Evolutionary conservation across 2,113 vertebrate species (phyloP).

Genomic region (Pardalotus punctatus): DNA sequence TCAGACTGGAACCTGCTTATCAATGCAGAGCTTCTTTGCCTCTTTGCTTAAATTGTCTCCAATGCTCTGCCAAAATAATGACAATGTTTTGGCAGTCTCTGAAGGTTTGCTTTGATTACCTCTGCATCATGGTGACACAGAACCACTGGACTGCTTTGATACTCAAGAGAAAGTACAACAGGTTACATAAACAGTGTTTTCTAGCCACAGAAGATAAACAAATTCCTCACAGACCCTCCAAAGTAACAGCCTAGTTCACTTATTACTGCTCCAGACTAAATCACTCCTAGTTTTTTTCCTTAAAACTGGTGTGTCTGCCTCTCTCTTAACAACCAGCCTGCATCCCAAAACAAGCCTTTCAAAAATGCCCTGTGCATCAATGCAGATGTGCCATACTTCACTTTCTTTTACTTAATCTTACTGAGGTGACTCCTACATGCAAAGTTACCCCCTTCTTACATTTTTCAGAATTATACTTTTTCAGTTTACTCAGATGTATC

Average conservation of each 20-base stretch:
- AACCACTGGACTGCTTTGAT: conserved; percentile 10
- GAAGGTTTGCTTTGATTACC: conserved; percentile 51
- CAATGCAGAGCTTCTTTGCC: background rate
- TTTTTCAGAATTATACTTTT: background rate
- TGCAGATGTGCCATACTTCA: background rate
- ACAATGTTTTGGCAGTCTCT: background rate
- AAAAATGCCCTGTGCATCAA: background rate
- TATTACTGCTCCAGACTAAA: background rate
- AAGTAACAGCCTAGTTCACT: background rate
- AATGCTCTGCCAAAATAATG: conserved; percentile 4
- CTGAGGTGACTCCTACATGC: background rate
- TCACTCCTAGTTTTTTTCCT: background rate
- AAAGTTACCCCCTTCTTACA: background rate
- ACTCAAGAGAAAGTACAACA: conserved; percentile 30
- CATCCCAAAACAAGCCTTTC: background rate
- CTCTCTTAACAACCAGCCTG: background rate
- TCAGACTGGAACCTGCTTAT: background rate
- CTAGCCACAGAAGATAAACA: background rate
- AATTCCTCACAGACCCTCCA: background rate
- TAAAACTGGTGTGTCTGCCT: background rate
- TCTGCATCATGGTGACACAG: background rate
- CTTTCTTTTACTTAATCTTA: background rate
- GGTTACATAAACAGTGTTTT: conserved; percentile 45
- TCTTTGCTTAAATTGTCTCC: conserved; percentile 23
- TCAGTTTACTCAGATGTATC: background rate